A percentile compares a stretch with the other conserved stretches of the same genome.
These are phyloP conservation scores for Oligia fasciuncula DNA, from an alignment of 2,888 invertebrate species.

Conservation along the genomic window DNA sequence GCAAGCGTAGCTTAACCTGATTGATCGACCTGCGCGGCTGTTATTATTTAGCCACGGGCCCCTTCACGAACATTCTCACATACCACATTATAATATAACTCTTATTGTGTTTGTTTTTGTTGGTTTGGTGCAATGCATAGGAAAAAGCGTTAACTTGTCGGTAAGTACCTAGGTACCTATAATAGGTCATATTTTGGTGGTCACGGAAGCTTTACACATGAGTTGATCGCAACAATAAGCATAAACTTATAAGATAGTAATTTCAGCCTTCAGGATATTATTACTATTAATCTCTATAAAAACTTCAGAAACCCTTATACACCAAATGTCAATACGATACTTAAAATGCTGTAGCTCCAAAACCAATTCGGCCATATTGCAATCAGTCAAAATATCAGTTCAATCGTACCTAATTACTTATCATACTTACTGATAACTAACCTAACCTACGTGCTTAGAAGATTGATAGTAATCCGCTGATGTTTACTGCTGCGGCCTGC, in stretches of 20 bases:
- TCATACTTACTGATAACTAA: background rate
- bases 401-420: background rate
- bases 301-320: background rate
- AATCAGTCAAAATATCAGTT: background rate
- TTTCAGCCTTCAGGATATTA: background rate
- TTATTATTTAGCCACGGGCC: too few species aligned
- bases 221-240: background rate
- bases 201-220: too few species aligned
- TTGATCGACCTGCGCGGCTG: too few species aligned
- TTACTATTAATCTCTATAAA: background rate
- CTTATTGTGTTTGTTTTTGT: background rate
- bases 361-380: background rate
- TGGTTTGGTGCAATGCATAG: background rate
- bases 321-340: background rate
- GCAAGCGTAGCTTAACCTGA: too few species aligned
- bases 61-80: too few species aligned
- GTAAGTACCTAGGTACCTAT: too few species aligned
- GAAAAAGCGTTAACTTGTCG: background rate
- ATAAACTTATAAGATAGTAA: background rate
- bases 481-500: slow-evolving; percentile 3
- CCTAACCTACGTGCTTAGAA: background rate
- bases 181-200: background rate
- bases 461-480: slow-evolving; percentile 8
- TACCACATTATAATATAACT: too few species aligned
- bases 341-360: background rate